phyloP scores from a whole-genome alignment of 1,140 invertebrate genomes.

The Drosophila subobscura region DNA sequence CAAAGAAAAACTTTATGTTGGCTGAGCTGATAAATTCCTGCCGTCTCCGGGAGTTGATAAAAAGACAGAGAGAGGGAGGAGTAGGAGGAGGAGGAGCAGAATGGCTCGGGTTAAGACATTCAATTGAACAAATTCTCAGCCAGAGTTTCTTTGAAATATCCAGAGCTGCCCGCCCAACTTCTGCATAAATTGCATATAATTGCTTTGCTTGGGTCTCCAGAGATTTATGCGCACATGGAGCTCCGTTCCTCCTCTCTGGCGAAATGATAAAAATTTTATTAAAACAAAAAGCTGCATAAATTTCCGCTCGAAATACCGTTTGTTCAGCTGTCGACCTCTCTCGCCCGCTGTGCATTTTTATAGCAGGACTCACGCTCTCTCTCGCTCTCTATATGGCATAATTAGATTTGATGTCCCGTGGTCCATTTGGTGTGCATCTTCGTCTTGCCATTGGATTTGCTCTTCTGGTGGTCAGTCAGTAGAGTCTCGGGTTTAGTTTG shows the following conservation, averaged over 20 bases:
- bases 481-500: constrained; percentile 12
- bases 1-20: constrained; percentile 72
- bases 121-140: constrained; percentile 73
- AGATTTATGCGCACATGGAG: constrained; percentile 73
- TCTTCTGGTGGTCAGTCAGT: neutral
- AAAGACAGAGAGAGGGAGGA: constrained; percentile 44
- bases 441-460: constrained; percentile 2
- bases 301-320: constrained; percentile 44
- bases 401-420: constrained; percentile 75
- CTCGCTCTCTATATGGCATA: constrained; percentile 66
- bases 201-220: constrained; percentile 49
- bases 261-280: constrained; percentile 81
- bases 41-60: constrained; percentile 70
- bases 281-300: constrained; percentile 79
- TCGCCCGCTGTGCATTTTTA: constrained; percentile 50
- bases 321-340: constrained; percentile 38
- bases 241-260: constrained; percentile 16
- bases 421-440: constrained; percentile 31
- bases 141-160: constrained; percentile 44
- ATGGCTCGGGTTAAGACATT: constrained; percentile 64
- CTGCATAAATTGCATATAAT: constrained; percentile 80
- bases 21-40: constrained; percentile 78
- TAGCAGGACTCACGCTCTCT: constrained; percentile 6
- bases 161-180: constrained; percentile 13
- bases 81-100: constrained; percentile 1